These are phyloP conservation scores for Leptoteleia sp. DNA, from an alignment of 1,140 invertebrate genomes.

Conservation along the genomic window DNA sequence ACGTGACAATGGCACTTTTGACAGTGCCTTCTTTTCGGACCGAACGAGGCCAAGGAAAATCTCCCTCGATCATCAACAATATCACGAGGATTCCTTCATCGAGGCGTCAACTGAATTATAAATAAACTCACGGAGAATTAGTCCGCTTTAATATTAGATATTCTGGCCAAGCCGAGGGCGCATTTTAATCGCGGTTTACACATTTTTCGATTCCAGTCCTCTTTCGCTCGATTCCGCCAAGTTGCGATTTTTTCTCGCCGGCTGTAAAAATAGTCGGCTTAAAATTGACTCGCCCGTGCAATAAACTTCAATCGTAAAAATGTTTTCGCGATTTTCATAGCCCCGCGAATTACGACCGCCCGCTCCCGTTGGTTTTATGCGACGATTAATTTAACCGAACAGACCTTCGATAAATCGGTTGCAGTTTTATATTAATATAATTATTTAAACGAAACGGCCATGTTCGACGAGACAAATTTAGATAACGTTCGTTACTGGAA, in stretches of 20 bases:
- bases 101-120: constrained; percentile 39
- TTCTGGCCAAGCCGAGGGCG: neutral
- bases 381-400: no score
- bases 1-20: constrained; percentile 44
- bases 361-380: no score
- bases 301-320: neutral
- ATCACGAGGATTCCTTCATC: no score
- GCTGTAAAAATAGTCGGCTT: constrained; percentile 9
- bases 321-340: no score
- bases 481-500: neutral
- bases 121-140: constrained; percentile 31
- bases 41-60: no score
- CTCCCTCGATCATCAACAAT: no score
- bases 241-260: neutral
- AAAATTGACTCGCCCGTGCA: neutral
- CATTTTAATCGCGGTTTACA: constrained; percentile 19
- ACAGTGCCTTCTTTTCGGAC: no score
- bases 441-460: neutral
- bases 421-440: neutral
- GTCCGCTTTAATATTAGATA: constrained; percentile 40
- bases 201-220: constrained; percentile 4
- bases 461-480: neutral
- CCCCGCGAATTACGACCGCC: no score
- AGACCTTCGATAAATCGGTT: neutral
- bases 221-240: neutral